These are phyloP conservation scores for Lineus longissimus DNA, from an alignment of 1,140 invertebrate genomes.

Conservation along the genomic window DNA sequence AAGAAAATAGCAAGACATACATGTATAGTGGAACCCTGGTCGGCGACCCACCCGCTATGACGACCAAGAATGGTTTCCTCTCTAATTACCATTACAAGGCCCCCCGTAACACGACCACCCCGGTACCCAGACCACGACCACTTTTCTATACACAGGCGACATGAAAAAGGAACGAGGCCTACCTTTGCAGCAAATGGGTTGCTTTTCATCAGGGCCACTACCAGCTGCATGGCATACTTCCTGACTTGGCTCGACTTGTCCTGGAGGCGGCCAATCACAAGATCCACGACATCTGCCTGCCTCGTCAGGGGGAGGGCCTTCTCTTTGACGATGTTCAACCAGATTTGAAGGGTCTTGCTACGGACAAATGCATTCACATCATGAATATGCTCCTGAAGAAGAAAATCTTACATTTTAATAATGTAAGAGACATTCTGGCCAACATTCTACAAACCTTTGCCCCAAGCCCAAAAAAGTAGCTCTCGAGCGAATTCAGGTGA, in stretches of 20 bases:
- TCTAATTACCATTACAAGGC: too few species aligned
- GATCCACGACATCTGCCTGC: slow-evolving; percentile 63
- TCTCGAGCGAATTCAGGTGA: too few species aligned
- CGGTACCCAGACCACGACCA: too few species aligned
- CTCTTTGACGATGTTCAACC: slow-evolving; percentile 68
- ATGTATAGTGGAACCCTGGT: too few species aligned
- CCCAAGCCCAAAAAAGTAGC: too few species aligned
- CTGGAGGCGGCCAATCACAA: slow-evolving; percentile 65
- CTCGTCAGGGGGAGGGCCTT: slow-evolving; percentile 64
- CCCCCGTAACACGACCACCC: too few species aligned
- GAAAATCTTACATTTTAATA: slow-evolving; percentile 4
- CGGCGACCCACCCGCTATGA: not conserved
- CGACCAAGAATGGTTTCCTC: too few species aligned
- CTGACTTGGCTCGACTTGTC: slow-evolving; percentile 75
- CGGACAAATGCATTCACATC: slow-evolving; percentile 80
- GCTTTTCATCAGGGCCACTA: slow-evolving; percentile 69
- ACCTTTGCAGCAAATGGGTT: slow-evolving; percentile 73
- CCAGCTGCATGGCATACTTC: slow-evolving; percentile 72
- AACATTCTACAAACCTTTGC: too few species aligned
- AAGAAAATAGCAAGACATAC: not conserved
- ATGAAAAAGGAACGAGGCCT: slow-evolving; percentile 23
- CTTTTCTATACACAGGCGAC: too few species aligned
- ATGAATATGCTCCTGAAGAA: slow-evolving; percentile 73
- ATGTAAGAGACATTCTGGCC: too few species aligned
- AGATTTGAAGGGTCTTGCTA: slow-evolving; percentile 71